Evolutionary conservation across 2,888 invertebrate genomes (phyloP), one percentile per base, ranked within the genome.

Genomic region (Oligia fasciuncula): DNA sequence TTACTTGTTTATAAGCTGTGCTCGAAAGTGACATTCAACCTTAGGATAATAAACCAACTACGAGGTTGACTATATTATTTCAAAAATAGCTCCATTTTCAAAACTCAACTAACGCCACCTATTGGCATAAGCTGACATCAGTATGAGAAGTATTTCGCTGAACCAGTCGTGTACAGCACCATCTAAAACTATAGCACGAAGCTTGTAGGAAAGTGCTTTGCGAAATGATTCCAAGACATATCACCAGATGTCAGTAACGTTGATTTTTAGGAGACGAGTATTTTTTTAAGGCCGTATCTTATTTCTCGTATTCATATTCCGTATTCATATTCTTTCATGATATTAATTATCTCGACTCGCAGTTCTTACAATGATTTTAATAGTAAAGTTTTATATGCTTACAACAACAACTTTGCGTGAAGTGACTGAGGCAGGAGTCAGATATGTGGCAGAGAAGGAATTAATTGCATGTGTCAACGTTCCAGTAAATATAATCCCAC

Each of bases 221-320:
- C 11, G 54, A 62, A 74, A 70, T 67, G 1, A 43, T 83, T 46
- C 40, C 14, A 14, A 1, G 3, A 49, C 0, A 5, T 13, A 43
- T 19, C 29, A 46, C 69, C 0, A 84, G 84, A 86, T 78, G 86
- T n/a, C 83, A 43, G 40, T 19, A 29, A 2, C 19, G 1, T 62
- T 5, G 0, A 29, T 11, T 60, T 69, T 51, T n/a, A 9, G 65
- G 2, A 43, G 17, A 1, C 4, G 13, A 11, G 19, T 40, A 29
- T 29, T 29, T n/a, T n/a, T n/a, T n/a, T n/a, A n/a, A n/a, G n/a
- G n/a, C n/a, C n/a, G n/a, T n/a, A n/a, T n/a, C n/a, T n/a, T n/a
- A n/a, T n/a, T n/a, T n/a, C n/a, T n/a, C n/a, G n/a, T n/a, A n/a
- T n/a, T n/a, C n/a, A n/a, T n/a, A n/a, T n/a, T n/a, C n/a, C n/a